Evolutionary conservation across 92 coral and sea anemone species (phyloP), one percentile per base, ranked within the genome.

Genomic region (Epizoanthus scotinus): DNA sequence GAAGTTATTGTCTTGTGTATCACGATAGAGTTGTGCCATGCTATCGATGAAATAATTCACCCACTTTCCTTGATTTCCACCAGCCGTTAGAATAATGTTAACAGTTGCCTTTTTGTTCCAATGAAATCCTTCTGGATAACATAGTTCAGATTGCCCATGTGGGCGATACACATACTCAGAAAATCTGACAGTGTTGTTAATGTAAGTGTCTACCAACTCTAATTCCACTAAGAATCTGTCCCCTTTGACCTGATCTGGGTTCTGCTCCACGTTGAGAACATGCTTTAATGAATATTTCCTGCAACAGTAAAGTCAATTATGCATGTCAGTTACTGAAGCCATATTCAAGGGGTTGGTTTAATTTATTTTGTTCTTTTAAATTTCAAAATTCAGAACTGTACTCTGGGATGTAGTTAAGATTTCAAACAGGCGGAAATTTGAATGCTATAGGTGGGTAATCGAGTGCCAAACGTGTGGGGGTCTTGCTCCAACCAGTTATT

Each of bases 21-120:
- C 84, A 25, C 71, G 75, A 57, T 86, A 84, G 66, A 95, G 91
- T 71, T 86, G 83, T 28, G 87, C 91, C 84, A 95, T 87, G 77
- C 84, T 89, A 70, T 92, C 81, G 19, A 95, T 89, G 29, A 95
- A 93, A 78, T 92, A 97, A 15, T 88, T 87, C 20, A 95, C 92
- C 98, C 98, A 95, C 25, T 87, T 78, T 61, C 90, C 97, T 64
- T 95, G 98, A 57, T 91, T 87, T 17, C 92, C 90, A 21, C 98
- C 98, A 24, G 91, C 84, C 5, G 95, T 89, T 0, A 95, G 72
- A 5, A 95, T 38, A 55, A 95, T 84, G 77, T 95, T 88, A 4
- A 95, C 90, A n/a, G 86, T 75, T 8, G 90, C 94, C 31, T 81
- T 83, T 67, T 89, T 88, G 83, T 87, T 92, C 98, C 97, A 95